Base-by-base conservation (phyloP, 2,113 vertebrate species). In the Rostratula benghalensis region DNA sequence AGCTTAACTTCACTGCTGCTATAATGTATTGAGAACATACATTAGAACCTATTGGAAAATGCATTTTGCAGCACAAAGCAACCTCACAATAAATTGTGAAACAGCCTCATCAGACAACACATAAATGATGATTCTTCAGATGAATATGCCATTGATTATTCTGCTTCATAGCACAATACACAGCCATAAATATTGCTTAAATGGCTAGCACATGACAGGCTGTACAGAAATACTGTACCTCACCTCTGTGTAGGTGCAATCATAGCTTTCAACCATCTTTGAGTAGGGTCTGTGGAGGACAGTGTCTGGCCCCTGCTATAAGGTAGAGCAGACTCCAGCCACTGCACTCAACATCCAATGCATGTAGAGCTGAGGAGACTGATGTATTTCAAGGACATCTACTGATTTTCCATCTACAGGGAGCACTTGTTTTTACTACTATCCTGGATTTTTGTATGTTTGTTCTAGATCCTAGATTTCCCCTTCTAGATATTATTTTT, bases 81-180 rank as follows among this genome's bases (percentile, higher is more conserved):
- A 30, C 65, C 64, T 91, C 33, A 28, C 41, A 83, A 63, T 92
- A 91, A 90, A 91, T 94, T 90, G 67, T 70, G 50, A 79, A 89
- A 65, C 53, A 79, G 3, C 6, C 39, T 30, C 78, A 70, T 86
- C 50, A 80, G 33, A 74, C 71, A 92, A 33, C 37, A 76, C 54
- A n/a, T 63, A 84, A 88, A 67, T 83, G 30, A 70, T 31, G 10
- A 80, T 48, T 75, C 83, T 93, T 73, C 68, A 88, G 37, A 57
- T 64, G 64, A 57, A 60, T 65, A 78, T 63, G 19, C 27, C 60
- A 57, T 59, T 61, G 53, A 64, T 87, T 60, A 84, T 94, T 93
- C 37, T 71, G 33, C 30, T 94, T 94, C 75, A 45, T 37, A 68
- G 60, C 41, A 64, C 50, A 90, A 67, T 46, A 50, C 20, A 33